Percentiles rank a stretch among this genome's conserved stretches.
phyloP scores from a whole-genome alignment of 2,888 invertebrate species.

The Cosmia pyralina region DNA sequence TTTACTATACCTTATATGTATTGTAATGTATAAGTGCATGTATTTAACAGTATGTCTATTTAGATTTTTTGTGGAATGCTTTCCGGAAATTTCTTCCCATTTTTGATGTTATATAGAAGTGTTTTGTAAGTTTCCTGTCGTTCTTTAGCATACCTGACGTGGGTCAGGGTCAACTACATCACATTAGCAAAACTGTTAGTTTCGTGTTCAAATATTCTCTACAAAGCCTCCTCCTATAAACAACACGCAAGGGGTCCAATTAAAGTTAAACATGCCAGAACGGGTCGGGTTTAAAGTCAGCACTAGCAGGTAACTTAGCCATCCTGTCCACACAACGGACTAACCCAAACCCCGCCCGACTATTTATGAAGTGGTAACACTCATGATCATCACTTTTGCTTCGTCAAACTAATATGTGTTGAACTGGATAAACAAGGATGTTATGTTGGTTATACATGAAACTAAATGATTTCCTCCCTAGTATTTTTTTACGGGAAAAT shows the following conservation, averaged over 20 bases:
- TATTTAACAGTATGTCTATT: too few relatives aligned
- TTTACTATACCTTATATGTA: too few relatives aligned
- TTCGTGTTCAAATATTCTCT: slow-evolving; percentile 15
- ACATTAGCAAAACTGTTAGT: slow-evolving; percentile 12
- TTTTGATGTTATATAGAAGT: too few relatives aligned
- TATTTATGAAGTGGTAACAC: slow-evolving; percentile 5
- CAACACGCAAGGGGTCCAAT: slow-evolving; percentile 34
- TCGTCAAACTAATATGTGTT: slow-evolving; percentile 3
- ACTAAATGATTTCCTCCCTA: background rate
- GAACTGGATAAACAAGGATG: background rate
- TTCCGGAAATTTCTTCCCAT: too few relatives aligned
- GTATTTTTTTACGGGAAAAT: background rate
- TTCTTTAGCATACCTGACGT: slow-evolving; percentile 7
- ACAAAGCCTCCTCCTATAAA: slow-evolving; percentile 28
- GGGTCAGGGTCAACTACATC: slow-evolving; percentile 6
- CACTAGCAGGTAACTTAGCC: slow-evolving; percentile 29
- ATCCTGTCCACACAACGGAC: slow-evolving; percentile 44
- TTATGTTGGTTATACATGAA: too few relatives aligned
- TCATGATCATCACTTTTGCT: slow-evolving; percentile 11
- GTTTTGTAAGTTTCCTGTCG: too few relatives aligned
- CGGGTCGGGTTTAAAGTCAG: slow-evolving; percentile 2
- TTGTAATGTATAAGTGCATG: too few relatives aligned
- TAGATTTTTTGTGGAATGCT: too few relatives aligned
- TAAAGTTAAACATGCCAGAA: slow-evolving; percentile 45
- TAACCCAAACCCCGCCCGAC: slow-evolving; percentile 28